These are phyloP conservation scores for Pseudomyrmex dendroicus DNA, from an alignment of 1,140 invertebrate species.

Conservation along the genomic window DNA sequence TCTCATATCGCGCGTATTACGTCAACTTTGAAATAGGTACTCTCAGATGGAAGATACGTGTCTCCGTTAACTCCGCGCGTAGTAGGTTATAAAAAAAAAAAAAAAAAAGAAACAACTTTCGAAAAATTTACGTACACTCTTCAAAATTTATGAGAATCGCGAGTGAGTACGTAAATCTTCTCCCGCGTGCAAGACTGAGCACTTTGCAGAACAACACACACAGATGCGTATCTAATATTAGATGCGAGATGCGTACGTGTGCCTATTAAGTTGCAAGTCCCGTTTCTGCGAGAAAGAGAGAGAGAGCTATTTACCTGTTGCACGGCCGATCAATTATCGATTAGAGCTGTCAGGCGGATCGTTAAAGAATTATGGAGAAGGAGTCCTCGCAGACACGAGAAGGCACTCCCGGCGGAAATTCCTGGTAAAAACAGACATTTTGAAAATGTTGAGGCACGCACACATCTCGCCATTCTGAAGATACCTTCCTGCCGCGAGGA, in stretches of 20 bases:
- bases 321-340: conserved; percentile 51
- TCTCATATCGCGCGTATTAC: conserved; percentile 19
- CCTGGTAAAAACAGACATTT: neutral
- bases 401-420: neutral
- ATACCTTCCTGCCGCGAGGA: neutral
- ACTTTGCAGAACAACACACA: neutral
- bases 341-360: conserved; percentile 37
- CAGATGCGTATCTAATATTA: conserved; percentile 17
- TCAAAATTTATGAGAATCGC: conserved; percentile 7
- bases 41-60: neutral
- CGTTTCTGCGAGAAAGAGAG: conserved; percentile 16
- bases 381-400: conserved; percentile 8
- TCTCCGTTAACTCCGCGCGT: neutral
- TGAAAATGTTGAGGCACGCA: neutral
- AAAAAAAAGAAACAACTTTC: neutral
- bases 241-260: conserved; percentile 14
- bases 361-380: conserved; percentile 35
- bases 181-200: neutral
- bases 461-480: neutral
- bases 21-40: neutral
- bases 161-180: neutral
- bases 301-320: conserved; percentile 44
- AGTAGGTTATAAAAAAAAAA: neutral
- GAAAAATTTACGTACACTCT: neutral
- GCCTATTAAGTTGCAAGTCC: conserved; percentile 43